Conservation (phyloP, 1,140 invertebrate species). For the Caenorhabditis briggsae region DNA sequence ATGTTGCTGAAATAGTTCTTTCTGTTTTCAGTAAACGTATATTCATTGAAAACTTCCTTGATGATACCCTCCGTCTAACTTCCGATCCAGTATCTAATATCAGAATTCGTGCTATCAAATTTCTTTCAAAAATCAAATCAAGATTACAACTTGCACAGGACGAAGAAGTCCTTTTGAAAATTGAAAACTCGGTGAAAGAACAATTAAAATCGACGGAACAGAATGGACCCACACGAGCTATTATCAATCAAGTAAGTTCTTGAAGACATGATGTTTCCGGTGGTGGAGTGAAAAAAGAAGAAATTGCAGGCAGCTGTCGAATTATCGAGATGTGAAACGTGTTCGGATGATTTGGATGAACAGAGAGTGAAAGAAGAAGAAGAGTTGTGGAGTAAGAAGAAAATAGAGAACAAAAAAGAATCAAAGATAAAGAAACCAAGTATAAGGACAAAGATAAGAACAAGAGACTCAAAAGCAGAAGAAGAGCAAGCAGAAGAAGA, state of each 20-base stretch:
- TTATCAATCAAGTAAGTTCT: conserved; percentile 70
- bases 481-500: conserved; percentile 70
- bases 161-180: conserved; percentile 68
- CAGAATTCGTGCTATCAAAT: conserved; percentile 78
- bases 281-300: neutral
- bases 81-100: conserved; percentile 79
- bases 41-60: conserved; percentile 79
- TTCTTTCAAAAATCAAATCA: conserved; percentile 79
- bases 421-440: conserved; percentile 27
- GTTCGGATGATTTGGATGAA: conserved; percentile 10
- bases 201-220: conserved; percentile 67
- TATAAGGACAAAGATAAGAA: neutral
- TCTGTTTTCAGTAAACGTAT: conserved; percentile 79
- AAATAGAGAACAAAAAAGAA: conserved; percentile 44
- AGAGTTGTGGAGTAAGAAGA: conserved; percentile 26
- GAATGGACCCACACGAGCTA: conserved; percentile 66
- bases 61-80: conserved; percentile 77
- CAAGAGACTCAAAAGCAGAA: conserved; percentile 55
- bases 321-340: conserved; percentile 16
- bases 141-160: conserved; percentile 79
- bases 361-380: conserved; percentile 11
- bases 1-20: conserved; percentile 78
- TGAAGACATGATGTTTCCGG: conserved; percentile 1
- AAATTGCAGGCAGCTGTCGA: conserved; percentile 34
- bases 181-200: conserved; percentile 72